Evolutionary conservation across 2,113 vertebrate species (phyloP), one percentile per base, ranked within the genome.

Genomic region (Gymnobelideus leadbeateri): DNA sequence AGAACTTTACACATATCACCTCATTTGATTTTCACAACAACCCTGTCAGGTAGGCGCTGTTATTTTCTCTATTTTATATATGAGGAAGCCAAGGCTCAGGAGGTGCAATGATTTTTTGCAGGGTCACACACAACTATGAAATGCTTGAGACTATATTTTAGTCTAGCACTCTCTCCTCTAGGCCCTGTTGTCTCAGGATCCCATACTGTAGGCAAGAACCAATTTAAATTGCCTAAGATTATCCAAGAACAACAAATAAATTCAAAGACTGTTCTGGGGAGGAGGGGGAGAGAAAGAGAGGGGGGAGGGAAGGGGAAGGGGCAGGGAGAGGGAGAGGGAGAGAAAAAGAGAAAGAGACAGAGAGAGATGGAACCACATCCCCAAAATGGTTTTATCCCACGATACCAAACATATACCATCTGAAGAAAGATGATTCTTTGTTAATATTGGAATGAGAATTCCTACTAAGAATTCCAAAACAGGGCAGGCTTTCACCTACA

Each of bases 401-500:
- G 43, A 84, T 23, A 43, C 68, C 68, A 77, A 77, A 77, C 16
- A 19, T 77, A 43, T 84, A 43, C 37, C 68, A 84, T 77, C 37
- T 77, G 19, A 84, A 84, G 68, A 84, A 84, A 84, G 37, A 84
- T 84, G n/a, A 23, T 37, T 68, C 57, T 68, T 37, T 11, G 3
- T 77, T n/a, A 77, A 77, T 4, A 19, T 19, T 14, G 19, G 4
- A 51, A 51, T 51, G 50, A 11, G 50, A 51, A 51, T 77, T 84
- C n/a, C n/a, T 84, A 43, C 43, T 43, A n/a, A 84, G 68, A 84
- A 23, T 84, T 84, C 68, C n/a, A 84, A 84, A 84, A 43, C 19
- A 84, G n/a, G 68, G 68, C 68, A 84, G 68, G n/a, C 68, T 84
- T 84, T 84, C n/a, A 84, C n/a, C 43, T 84, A 43, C 68, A 84